Base-by-base conservation (phyloP, 2,113 vertebrate species). In the Lepus americanus region DNA sequence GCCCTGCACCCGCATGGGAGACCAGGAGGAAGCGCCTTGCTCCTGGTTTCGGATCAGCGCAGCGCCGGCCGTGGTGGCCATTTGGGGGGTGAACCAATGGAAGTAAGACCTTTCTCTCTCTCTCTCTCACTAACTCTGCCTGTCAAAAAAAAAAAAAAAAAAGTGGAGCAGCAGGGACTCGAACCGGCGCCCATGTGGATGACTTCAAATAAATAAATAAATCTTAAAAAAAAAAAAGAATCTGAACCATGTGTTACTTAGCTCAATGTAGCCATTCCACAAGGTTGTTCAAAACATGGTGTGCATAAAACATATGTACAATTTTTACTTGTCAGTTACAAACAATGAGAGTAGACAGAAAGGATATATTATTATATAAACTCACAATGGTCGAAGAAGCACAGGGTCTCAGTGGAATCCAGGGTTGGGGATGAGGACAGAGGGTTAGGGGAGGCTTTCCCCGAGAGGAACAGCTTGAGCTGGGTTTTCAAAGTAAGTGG, bases 351-450 rank as follows among this genome's bases (percentile, higher is more conserved):
- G 12, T 72, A n/a, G 27, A 55, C 3, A 64, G 49, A 20, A 2
- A 80, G 76, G 93, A 72, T 39, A 85, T 27, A 3, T 81, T 70
- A 92, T 33, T 66, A 93, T 25, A 83, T 8, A 49, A 64, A 64
- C 25, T 66, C 9, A 25, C 17, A 39, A 31, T 1, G 53, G 29
- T 16, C 27, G 9, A 51, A 44, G 49, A 53, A 22, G 20, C 79
- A 85, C 9, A 82, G 61, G 63, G 14, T 36, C 51, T 59, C 9
- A 29, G 0, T 9, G 81, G 39, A 67, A 70, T 19, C 69, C 31
- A 20, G 9, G 3, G 31, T 22, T 67, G 36, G 53, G n/a, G 44
- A 36, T 31, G 9, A 25, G 10, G 19, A 82, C 5, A 76, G 79
- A 63, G 33, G 67, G 33, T 25, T 36, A 63, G 64, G n/a, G 23